These are phyloP conservation scores for Hipparchia sbordonii DNA, from an alignment of 2,888 invertebrate genomes.

Conservation along the genomic window DNA sequence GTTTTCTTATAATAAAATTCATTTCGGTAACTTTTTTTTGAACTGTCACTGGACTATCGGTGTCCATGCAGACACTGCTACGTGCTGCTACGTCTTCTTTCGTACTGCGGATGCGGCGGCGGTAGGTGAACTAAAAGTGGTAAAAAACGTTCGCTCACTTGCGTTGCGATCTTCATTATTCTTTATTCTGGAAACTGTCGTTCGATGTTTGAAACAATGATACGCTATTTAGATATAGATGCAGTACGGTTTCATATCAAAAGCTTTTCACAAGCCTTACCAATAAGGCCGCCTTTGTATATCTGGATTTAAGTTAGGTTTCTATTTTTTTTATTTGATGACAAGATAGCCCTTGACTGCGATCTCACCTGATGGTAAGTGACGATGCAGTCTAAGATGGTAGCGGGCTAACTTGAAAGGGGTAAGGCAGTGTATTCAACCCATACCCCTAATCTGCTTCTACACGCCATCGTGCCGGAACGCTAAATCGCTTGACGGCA, in stretches of 20 bases:
- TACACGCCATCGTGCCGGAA: no score
- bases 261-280: neutral
- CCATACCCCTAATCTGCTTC: no score
- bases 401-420: no score
- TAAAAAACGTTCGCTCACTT: constrained; percentile 48
- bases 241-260: neutral
- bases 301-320: no score
- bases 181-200: constrained; percentile 10
- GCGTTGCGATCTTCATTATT: constrained; percentile 37
- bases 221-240: neutral
- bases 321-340: no score
- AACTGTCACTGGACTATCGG: constrained; percentile 37
- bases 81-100: constrained; percentile 54
- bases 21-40: constrained; percentile 50
- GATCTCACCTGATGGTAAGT: no score
- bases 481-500: no score
- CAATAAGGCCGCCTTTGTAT: no score
- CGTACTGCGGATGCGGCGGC: constrained; percentile 48
- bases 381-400: no score
- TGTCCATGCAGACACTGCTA: constrained; percentile 53
- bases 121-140: constrained; percentile 40
- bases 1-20: constrained; percentile 69
- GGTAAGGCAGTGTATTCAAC: no score
- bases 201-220: constrained; percentile 22
- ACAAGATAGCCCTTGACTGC: no score